phyloP scores from a whole-genome alignment of 2,113 vertebrate species.

The Spea bombifrons region DNA sequence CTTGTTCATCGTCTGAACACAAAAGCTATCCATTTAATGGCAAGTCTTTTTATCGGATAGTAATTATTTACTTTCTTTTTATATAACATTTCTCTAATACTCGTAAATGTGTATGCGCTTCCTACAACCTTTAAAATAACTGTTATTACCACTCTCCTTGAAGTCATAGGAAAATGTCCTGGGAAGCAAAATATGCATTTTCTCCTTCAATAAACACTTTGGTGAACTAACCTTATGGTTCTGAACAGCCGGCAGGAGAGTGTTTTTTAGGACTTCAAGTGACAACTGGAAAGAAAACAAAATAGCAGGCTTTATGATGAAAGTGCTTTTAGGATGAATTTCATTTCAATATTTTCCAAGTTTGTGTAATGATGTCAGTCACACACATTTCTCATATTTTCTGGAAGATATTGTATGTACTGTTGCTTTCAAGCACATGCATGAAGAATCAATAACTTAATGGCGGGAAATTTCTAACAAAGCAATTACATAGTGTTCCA shows the following conservation, averaged over 20 bases:
- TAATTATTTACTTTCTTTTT: neutral
- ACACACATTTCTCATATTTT: neutral
- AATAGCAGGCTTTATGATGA: slow-evolving; percentile 9
- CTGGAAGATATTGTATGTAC: no score
- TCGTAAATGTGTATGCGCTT: neutral
- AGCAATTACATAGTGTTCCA: no score
- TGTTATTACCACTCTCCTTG: neutral
- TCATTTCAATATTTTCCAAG: slow-evolving; percentile 21
- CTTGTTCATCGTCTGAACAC: neutral
- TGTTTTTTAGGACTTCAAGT: neutral
- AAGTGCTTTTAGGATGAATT: slow-evolving; percentile 8
- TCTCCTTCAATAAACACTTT: neutral
- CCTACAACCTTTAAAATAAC: slow-evolving; percentile 14
- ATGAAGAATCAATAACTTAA: no score
- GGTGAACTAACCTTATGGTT: neutral
- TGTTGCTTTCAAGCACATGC: no score
- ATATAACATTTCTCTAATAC: neutral
- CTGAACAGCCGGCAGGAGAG: neutral
- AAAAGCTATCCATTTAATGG: neutral
- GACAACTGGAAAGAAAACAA: slow-evolving; percentile 11
- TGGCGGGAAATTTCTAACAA: no score
- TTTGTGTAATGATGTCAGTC: slow-evolving; percentile 4
- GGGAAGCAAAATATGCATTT: slow-evolving; percentile 2
- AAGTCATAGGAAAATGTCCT: neutral
- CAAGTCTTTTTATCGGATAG: neutral